Evolutionary conservation across 2,113 vertebrate genomes (phyloP), one percentile per base, ranked within the genome.

Genomic region (Mormyrus iriodes): DNA sequence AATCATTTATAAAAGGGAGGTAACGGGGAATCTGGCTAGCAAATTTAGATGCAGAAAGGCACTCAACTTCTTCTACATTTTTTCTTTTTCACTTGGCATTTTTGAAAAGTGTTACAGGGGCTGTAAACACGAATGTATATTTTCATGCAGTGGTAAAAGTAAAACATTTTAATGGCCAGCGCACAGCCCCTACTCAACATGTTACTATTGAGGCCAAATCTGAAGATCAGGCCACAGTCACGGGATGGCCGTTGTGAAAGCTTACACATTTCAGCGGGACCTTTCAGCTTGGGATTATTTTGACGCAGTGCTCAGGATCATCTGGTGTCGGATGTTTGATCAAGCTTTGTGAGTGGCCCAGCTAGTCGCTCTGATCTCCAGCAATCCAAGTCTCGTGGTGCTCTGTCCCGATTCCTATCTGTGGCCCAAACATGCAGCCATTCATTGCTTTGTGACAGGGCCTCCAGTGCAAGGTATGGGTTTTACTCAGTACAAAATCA

Each of bases 391-490:
- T 19, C 44, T 24, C 65, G 9, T 90, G 93, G 91, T 92, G 91
- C 93, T 94, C 93, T 90, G 91, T 91, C 91, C 83, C 85, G 39
- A 92, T 91, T 93, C 94, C 91, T 93, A 91, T 93, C 92, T 88
- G 89, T 90, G 91, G 92, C 89, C 92, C 85, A 90, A 93, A 94
- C 95, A 94, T 92, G 92, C 88, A 91, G 83, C 88, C 92, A 95
- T 95, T 94, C 94, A 94, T 95, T 91, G 92, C 93, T 90, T 92
- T 89, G 91, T 92, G 91, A 94, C 79, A 17, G 85, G 61, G 53
- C 89, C 55, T 58, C 55, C 2, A 1, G 21, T 58, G 24, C 24
- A 24, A 58, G 24, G 55, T 10, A 2, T 27, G 10, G 8, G 24
- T 27, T n/a, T 65, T 27, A 65, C 91, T 90, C 39, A 90, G 89